These are phyloP conservation scores for Heteractis magnifica DNA, from an alignment of 92 coral and sea anemone genomes.

Conservation along the genomic window DNA sequence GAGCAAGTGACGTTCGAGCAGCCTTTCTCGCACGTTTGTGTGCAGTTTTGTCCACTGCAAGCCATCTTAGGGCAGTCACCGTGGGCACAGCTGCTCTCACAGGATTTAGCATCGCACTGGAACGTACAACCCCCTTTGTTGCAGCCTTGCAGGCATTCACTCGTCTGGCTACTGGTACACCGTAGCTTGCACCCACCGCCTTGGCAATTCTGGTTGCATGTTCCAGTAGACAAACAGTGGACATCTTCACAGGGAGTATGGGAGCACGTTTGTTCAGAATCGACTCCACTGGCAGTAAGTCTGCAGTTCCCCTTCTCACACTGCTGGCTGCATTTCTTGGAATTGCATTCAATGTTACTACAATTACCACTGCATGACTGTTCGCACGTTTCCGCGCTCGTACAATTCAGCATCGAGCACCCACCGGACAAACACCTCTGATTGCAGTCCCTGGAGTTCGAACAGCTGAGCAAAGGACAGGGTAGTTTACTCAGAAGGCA, in stretches of 20 bases:
- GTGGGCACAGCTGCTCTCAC: conserved; percentile 30
- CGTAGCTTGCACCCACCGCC: conserved; percentile 21
- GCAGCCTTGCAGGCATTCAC: conserved; percentile 34
- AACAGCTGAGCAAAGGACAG: conserved; percentile 28
- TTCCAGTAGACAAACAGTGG: conserved; percentile 13
- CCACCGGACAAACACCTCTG: conserved; percentile 49
- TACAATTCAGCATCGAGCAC: conserved; percentile 38
- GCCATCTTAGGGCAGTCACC: conserved; percentile 30
- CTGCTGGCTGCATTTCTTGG: conserved; percentile 57
- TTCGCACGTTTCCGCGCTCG: conserved; percentile 34
- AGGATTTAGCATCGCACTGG: conserved; percentile 18
- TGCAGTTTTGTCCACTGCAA: conserved; percentile 41
- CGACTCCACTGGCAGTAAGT: conserved; percentile 32
- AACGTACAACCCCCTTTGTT: conserved; percentile 34
- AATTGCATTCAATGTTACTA: conserved; percentile 37
- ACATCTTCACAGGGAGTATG: conserved; percentile 4
- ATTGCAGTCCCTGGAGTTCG: conserved; percentile 35
- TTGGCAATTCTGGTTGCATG: conserved; percentile 37
- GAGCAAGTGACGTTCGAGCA: conserved; percentile 39
- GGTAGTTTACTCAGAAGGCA: conserved; percentile 14
- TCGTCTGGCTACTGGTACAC: conserved; percentile 19
- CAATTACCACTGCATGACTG: conserved; percentile 48
- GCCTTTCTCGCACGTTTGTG: conserved; percentile 51
- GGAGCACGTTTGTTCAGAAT: conserved; percentile 51
- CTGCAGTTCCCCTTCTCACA: conserved; percentile 62